phyloP scores from a whole-genome alignment of 1,140 invertebrate genomes.

The Formica selysi region DNA sequence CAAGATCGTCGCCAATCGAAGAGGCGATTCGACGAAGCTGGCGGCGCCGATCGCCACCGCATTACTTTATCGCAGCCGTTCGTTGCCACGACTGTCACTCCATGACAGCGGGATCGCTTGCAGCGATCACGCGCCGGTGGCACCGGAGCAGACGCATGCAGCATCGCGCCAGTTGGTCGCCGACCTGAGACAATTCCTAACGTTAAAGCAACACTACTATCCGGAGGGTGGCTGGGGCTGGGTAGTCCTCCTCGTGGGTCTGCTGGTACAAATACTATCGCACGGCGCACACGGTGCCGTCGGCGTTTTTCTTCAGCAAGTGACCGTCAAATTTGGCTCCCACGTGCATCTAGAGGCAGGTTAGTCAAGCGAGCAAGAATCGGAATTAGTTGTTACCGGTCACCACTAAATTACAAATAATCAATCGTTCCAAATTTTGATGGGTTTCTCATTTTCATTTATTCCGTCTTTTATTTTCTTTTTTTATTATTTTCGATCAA shows the following conservation, averaged over 20 bases:
- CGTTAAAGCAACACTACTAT: slow-evolving; percentile 91
- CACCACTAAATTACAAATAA: background rate
- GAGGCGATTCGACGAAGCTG: slow-evolving; percentile 21
- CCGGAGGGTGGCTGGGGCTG: slow-evolving; percentile 93
- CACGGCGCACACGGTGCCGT: slow-evolving; percentile 89
- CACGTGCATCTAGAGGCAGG: slow-evolving; percentile 86
- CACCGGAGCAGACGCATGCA: slow-evolving; percentile 76
- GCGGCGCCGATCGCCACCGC: slow-evolving; percentile 63
- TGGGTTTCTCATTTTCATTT: background rate
- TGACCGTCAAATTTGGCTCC: slow-evolving; percentile 86
- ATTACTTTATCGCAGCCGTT: slow-evolving; percentile 78
- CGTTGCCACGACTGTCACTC: slow-evolving; percentile 80
- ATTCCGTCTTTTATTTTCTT: background rate
- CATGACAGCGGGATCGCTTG: slow-evolving; percentile 80
- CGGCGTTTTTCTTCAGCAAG: slow-evolving; percentile 87
- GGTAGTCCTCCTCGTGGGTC: slow-evolving; percentile 88
- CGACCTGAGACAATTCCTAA: slow-evolving; percentile 87
- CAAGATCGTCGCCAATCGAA: background rate
- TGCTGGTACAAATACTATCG: slow-evolving; percentile 88
- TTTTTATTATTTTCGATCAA: background rate
- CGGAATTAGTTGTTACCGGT: no score
- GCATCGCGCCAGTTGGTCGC: slow-evolving; percentile 82
- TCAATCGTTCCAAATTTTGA: background rate
- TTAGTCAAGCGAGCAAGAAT: slow-evolving; percentile 74
- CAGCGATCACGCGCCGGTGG: slow-evolving; percentile 74